Conservation (phyloP, 2,113 vertebrate genomes). For the Epinephelus fuscoguttatus region DNA sequence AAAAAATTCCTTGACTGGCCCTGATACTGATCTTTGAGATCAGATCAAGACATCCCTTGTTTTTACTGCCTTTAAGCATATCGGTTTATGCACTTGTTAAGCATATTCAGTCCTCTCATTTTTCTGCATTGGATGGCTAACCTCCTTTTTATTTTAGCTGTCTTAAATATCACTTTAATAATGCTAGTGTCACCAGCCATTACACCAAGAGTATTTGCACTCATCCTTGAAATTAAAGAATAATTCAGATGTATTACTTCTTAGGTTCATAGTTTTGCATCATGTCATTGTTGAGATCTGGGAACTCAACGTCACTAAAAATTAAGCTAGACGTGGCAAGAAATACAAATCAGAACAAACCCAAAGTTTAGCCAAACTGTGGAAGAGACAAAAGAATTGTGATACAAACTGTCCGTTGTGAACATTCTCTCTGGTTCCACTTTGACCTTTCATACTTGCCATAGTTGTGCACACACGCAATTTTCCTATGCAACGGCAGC, state of each 20-base stretch:
- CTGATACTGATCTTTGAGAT: no score
- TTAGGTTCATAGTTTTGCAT: background rate
- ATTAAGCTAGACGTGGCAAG: background rate
- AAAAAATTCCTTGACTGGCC: no score
- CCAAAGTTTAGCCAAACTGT: background rate
- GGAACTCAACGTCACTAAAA: background rate
- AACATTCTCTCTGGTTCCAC: slow-evolving; percentile 4
- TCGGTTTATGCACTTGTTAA: background rate
- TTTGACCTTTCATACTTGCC: slow-evolving; percentile 16
- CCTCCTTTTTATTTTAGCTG: background rate
- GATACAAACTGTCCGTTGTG: background rate
- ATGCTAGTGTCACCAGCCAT: background rate
- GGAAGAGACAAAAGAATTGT: background rate
- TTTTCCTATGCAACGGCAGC: no score
- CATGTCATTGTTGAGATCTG: background rate
- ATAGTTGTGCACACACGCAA: background rate
- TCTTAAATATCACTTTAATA: background rate
- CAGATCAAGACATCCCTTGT: no score
- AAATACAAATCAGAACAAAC: background rate
- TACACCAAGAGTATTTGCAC: background rate
- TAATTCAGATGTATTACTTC: background rate
- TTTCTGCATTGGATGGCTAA: background rate
- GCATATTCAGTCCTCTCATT: background rate
- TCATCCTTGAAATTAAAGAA: background rate
- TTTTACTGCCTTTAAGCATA: background rate